phyloP scores from a whole-genome alignment of 2,113 vertebrate species.

The Nycticorax nycticorax region DNA sequence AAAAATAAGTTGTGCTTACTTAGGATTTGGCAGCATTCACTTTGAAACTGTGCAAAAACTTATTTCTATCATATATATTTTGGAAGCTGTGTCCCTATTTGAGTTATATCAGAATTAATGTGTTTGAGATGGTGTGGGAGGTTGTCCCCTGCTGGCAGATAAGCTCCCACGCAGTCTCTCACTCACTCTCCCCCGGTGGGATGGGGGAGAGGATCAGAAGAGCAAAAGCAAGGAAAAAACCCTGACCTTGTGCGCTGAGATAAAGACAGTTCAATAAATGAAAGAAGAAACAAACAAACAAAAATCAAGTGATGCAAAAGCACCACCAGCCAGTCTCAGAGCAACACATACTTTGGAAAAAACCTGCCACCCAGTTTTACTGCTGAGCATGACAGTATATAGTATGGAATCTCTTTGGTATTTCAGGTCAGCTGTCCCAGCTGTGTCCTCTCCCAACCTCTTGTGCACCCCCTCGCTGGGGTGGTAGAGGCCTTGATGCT shows the following conservation, averaged over 20 bases:
- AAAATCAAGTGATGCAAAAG: background rate
- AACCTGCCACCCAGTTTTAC: background rate
- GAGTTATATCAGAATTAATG: background rate
- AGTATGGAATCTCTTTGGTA: background rate
- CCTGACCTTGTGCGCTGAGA: background rate
- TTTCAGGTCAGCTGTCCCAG: conserved; percentile 61
- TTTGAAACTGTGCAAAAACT: background rate
- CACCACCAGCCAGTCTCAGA: background rate
- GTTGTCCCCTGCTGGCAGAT: background rate
- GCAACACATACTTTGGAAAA: background rate
- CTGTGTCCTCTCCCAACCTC: conserved; percentile 34
- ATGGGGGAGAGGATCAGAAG: background rate
- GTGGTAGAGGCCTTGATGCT: background rate
- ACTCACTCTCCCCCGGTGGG: background rate
- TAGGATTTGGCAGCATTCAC: background rate
- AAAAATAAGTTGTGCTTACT: background rate
- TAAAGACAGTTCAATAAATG: background rate
- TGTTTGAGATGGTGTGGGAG: background rate
- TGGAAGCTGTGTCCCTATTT: background rate
- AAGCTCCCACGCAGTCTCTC: background rate
- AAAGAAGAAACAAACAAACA: background rate
- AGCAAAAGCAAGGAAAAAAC: background rate
- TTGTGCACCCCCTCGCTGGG: background rate
- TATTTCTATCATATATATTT: background rate
- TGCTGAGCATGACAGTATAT: background rate